Base-by-base conservation (phyloP, 2,797 vertebrate species). In the Anguilla anguilla region DNA sequence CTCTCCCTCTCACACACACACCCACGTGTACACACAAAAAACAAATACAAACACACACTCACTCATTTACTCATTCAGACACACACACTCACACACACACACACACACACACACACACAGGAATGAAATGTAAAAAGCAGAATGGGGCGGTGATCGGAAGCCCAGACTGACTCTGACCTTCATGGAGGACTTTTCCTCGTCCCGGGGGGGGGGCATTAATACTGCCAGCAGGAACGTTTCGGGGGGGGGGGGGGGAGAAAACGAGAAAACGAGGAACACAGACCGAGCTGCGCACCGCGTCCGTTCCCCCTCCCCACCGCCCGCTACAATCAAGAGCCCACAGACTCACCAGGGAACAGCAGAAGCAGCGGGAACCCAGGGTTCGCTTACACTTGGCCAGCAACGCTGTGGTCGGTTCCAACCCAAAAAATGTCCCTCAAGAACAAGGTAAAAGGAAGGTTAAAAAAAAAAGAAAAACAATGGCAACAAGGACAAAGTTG, bases 91-190 rank as follows among this genome's bases (percentile, higher is more conserved):
- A 35, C 77, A 43, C 11, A 43, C 74, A 17, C 57, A 59, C 57
- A 1, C 57, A 61, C 57, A 17, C 57, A 61, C 13, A 61, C 61
- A 4, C 61, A 67, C 22, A n/a, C 74, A 43, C 17, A 79, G 46
- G 19, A 81, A 46, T n/a, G 43, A 81, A 81, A 81, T 81, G 39
- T 49, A 49, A 81, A 81, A 81, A 49, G 43, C 77, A 81, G 77
- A 49, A 43, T 46, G 9, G 9, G 19, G 22, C 4, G 19, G 43
- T 46, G 77, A 81, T 81, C 43, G 43, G 10, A 81, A 81, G 22
- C 43, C 39, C 77, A 81, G 77, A 49, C 15, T 22, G 77, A 49
- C 22, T 81, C 19, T 49, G 77, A 81, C 77, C 77, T 19, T 22
- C 72, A 19, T 39, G 31, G n/a, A 5, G 28, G 31, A 77, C 31